Conservation (phyloP, 2,888 invertebrate species). For the Girardia tigrina region DNA sequence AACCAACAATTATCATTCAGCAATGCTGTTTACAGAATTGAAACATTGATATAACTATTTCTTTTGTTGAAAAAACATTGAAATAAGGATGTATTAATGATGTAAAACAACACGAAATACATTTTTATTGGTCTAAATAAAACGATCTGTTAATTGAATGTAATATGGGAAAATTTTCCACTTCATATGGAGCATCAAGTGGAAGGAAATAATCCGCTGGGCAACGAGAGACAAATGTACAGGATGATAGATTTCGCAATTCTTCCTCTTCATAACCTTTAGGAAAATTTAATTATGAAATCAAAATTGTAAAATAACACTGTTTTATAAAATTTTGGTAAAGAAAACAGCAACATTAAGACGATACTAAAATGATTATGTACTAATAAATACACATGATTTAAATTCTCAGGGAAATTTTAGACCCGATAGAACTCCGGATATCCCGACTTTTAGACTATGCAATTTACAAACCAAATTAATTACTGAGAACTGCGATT, state of each 20-base stretch:
- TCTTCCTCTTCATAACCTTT: slow-evolving; percentile 10
- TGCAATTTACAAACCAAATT: too few species aligned
- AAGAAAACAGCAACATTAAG: too few species aligned
- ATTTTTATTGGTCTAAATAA: slow-evolving; percentile 15
- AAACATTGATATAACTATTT: background rate
- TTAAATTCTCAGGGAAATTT: too few species aligned
- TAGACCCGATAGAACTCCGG: too few species aligned
- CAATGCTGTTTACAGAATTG: background rate
- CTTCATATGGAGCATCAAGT: background rate
- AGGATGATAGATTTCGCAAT: background rate
- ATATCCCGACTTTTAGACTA: too few species aligned
- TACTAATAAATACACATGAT: too few species aligned
- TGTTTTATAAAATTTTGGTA: too few species aligned
- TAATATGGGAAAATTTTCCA: background rate
- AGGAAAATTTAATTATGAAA: too few species aligned
- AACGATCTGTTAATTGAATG: background rate
- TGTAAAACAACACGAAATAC: background rate
- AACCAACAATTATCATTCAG: background rate
- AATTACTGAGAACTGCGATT: too few species aligned
- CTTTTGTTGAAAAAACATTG: background rate
- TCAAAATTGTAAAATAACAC: too few species aligned
- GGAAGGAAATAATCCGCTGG: background rate
- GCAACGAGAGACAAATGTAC: background rate
- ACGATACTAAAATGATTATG: too few species aligned
- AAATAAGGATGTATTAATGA: background rate